phyloP scores from a whole-genome alignment of 2,797 vertebrate genomes.

The Anas bahamensis region DNA sequence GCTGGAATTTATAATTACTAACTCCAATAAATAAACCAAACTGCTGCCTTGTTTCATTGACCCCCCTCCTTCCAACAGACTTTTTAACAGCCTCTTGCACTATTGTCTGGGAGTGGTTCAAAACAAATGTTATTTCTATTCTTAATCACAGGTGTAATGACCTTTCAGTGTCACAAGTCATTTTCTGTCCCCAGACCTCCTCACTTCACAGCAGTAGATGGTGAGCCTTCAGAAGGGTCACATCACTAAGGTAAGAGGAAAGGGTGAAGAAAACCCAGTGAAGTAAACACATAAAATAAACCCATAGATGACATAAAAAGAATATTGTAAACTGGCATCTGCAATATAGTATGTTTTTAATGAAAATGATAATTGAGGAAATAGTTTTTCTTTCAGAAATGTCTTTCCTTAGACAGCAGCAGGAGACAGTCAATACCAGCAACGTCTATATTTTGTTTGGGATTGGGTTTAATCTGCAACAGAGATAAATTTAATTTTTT shows the following conservation, averaged over 20 bases:
- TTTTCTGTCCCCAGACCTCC: neutral
- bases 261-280: neutral
- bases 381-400: constrained; percentile 38
- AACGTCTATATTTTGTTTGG: constrained; percentile 5
- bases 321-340: neutral
- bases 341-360: constrained; percentile 15
- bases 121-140: neutral
- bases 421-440: neutral
- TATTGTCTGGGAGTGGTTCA: neutral
- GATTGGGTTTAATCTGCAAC: neutral
- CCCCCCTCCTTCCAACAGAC: neutral
- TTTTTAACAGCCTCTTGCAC: neutral
- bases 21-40: neutral
- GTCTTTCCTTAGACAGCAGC: constrained; percentile 20
- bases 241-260: neutral
- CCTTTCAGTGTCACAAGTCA: neutral
- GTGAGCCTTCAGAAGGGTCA: neutral
- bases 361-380: constrained; percentile 32
- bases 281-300: neutral
- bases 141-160: neutral
- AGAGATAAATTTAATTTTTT: neutral
- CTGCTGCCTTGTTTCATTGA: neutral
- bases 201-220: neutral
- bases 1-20: neutral
- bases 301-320: neutral